These are phyloP conservation scores for Formica selysi DNA, from an alignment of 1,140 invertebrate species.

Conservation along the genomic window DNA sequence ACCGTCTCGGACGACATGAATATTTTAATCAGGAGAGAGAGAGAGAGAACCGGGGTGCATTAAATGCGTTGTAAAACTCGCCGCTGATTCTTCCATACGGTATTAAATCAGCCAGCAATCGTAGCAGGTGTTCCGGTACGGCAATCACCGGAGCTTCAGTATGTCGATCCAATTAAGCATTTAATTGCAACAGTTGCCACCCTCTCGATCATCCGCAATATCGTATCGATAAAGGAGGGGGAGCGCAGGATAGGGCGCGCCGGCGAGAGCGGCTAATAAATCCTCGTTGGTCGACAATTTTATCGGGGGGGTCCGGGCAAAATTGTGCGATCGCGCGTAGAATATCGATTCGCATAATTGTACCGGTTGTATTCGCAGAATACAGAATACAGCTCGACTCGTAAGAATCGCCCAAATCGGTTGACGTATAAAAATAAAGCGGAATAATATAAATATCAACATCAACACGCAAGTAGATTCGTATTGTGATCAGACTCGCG, in stretches of 20 bases:
- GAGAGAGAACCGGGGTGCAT: background rate
- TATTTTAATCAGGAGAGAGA: constrained; percentile 20
- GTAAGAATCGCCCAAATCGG: background rate
- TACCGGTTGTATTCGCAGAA: background rate
- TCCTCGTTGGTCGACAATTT: constrained; percentile 50
- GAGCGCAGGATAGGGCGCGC: background rate
- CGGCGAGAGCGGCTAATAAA: constrained; percentile 43
- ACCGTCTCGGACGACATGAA: constrained; percentile 22
- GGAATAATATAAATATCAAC: background rate
- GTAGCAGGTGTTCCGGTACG: constrained; percentile 66
- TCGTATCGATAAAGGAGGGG: constrained; percentile 23
- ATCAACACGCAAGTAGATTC: background rate
- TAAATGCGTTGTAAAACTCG: constrained; percentile 52
- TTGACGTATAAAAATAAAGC: background rate
- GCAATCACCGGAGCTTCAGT: constrained; percentile 54
- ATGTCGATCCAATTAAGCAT: constrained; percentile 70
- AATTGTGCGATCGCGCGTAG: constrained; percentile 45
- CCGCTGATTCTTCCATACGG: constrained; percentile 32
- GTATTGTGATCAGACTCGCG: background rate
- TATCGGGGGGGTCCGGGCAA: constrained; percentile 4
- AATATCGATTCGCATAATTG: constrained; percentile 53
- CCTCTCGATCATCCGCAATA: constrained; percentile 69
- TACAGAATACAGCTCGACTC: background rate
- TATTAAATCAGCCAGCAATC: constrained; percentile 53
- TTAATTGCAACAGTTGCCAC: constrained; percentile 71